Evolutionary conservation across 2,797 vertebrate genomes (phyloP), one percentile per base, ranked within the genome.

Genomic region (Sebastes hubbsi): DNA sequence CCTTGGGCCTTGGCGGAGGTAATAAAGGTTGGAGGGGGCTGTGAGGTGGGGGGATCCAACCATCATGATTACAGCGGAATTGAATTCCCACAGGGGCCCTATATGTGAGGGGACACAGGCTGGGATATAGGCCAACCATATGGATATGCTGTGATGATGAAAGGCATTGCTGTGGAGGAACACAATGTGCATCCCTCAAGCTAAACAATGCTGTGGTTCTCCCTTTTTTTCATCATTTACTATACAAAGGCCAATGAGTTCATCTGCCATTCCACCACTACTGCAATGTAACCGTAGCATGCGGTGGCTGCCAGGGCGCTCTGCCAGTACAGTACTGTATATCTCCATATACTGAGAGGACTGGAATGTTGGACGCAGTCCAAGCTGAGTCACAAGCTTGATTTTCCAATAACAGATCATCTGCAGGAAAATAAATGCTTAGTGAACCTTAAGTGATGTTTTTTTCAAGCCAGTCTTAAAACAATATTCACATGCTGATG

Each of bases 101-200:
- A 80, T 59, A 84, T 87, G 87, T 80, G 70, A 87, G 75, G 80
- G 86, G 77, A 85, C 36, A 24, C 80, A 55, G 49, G 79, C 77
- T 78, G 72, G 84, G 81, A 90, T 88, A 83, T 88, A 90, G 83
- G 89, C 83, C 86, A 82, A 86, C 85, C 89, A 87, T 92, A 91
- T 87, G 90, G 87, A 90, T 87, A 77, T 65, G 85, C 73, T 24
- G 83, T 42, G 67, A 82, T 88, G 86, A 91, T 84, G 72, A 87
- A 89, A 90, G 78, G 69, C 84, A 62, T 74, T 55, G 68, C 86
- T 72, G 62, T 30, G 13, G 65, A 85, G 68, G 65, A 72, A 64
- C 55, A 85, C 68, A 66, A 60, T 52, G 69, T 67, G 64, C 72
- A 80, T 80, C 87, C 85, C 84, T 89, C 72, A 55, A 89, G 87